A percentile compares a stretch with the other conserved stretches of the same genome.
These are phyloP conservation scores for Cyaniris semiargus DNA, from an alignment of 2,888 invertebrate species.

Conservation along the genomic window DNA sequence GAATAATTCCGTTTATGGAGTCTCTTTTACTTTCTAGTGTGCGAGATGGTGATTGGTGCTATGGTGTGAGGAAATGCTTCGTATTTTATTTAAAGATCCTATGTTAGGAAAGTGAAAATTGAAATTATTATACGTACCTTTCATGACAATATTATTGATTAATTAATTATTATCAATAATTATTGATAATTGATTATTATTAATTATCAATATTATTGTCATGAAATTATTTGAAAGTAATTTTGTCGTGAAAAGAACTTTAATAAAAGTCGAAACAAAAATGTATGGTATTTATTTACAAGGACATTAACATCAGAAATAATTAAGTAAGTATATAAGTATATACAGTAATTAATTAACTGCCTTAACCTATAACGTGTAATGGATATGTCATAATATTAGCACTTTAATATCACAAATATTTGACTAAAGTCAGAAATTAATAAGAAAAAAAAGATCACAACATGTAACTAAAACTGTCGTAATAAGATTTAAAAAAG, in stretches of 20 bases:
- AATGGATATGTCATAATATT: not conserved
- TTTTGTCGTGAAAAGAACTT: not conserved
- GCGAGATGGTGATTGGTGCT: no score
- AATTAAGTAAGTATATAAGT: not conserved
- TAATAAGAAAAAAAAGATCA: not conserved
- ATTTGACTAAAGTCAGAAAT: not conserved
- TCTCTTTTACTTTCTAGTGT: no score
- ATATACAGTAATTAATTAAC: not conserved
- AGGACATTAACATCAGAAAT: not conserved
- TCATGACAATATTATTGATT: not conserved
- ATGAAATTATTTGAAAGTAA: not conserved
- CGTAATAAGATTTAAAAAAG: not conserved
- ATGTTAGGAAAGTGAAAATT: not conserved
- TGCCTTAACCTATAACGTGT: not conserved
- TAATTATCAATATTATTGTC: no score
- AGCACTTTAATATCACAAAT: conserved; percentile 27
- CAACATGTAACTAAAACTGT: not conserved
- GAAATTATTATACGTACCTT: not conserved
- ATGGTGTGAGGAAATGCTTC: no score
- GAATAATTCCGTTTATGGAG: not conserved
- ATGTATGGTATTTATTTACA: not conserved
- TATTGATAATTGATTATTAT: no score
- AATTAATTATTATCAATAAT: no score
- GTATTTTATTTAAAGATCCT: no score
- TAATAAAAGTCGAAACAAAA: not conserved